Percentiles rank a stretch among this genome's conserved stretches.
phyloP scores from a whole-genome alignment of 2,888 invertebrate species.

The Ceramica pisi region DNA sequence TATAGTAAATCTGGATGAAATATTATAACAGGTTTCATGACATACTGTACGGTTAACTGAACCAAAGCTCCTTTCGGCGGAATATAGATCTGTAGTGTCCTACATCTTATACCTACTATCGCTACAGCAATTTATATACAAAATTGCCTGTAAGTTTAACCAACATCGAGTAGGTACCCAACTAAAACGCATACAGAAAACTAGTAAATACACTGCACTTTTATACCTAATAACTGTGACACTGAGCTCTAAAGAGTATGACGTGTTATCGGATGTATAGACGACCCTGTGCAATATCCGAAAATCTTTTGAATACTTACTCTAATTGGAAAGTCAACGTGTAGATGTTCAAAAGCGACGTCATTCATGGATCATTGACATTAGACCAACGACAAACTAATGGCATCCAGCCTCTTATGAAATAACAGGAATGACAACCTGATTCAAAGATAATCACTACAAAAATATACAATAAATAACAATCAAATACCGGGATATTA shows the following conservation, averaged over 20 bases:
- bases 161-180: background rate
- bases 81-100: conserved; percentile 9
- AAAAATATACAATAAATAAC: conserved; percentile 37
- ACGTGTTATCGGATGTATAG: background rate
- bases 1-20: conserved; percentile 20
- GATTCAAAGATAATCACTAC: conserved; percentile 30
- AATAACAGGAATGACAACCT: background rate
- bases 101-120: background rate
- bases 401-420: background rate
- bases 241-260: background rate
- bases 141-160: background rate
- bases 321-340: background rate
- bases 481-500: conserved; percentile 47
- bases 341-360: background rate
- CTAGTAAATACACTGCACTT: too few species aligned
- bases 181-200: too few species aligned
- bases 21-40: conserved; percentile 26
- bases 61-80: background rate
- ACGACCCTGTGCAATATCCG: too few species aligned
- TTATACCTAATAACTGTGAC: too few species aligned
- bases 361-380: background rate
- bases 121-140: background rate
- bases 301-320: background rate
- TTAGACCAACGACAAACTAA: background rate
- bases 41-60: background rate